Base-by-base conservation (phyloP, 2,888 invertebrate genomes). In the Mactromeris polynyma region DNA sequence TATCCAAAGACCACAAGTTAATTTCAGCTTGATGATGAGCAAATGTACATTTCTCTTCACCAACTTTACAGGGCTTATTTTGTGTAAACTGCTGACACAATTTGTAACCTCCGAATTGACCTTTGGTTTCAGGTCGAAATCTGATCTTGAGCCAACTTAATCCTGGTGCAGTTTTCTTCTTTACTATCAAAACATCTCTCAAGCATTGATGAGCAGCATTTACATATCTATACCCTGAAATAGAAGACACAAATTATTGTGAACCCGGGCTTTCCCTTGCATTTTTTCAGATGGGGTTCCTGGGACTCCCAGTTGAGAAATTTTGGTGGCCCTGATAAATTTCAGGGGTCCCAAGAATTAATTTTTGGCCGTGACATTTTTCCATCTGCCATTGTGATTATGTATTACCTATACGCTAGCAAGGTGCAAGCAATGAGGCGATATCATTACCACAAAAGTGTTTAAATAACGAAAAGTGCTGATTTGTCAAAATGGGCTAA, bases 101-200 rank as follows among this genome's bases (percentile, higher is more conserved):
- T 87, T 94, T 94, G 83, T 92, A 95, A 11, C 86, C 87, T 21
- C 94, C 94, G 87, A 92, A 93, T 51, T 91, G 91, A 51, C 58
- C 79, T 64, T 92, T 90, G 2, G 91, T 77, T 1, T 90, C 91
- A 4, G 93, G 93, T n/a, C 95, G 87, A n/a, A 92, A 89, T 46
- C 96, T 90, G 2, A 96, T 86, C 88, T 94, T 95, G 9, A 96
- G 83, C 96, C 96, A 96, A 81, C 93, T 93, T 26, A 93, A 83
- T 4, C 90, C 87, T 19, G 90, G 82, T 3, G 85, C 83, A 69
- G 17, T 85, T 51, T 91, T 93, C 51, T 90, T 89, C 82, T 94
- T 93, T 3, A 96, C 85, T 21, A 95, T 87, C n/a, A 96, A 88
- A 14, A 93, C 81, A 81, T 95, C 93, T 84, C 88, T 91, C 14